Evolutionary conservation across 1,140 invertebrate species (phyloP).

Genomic region (Drosophila seguyi): DNA sequence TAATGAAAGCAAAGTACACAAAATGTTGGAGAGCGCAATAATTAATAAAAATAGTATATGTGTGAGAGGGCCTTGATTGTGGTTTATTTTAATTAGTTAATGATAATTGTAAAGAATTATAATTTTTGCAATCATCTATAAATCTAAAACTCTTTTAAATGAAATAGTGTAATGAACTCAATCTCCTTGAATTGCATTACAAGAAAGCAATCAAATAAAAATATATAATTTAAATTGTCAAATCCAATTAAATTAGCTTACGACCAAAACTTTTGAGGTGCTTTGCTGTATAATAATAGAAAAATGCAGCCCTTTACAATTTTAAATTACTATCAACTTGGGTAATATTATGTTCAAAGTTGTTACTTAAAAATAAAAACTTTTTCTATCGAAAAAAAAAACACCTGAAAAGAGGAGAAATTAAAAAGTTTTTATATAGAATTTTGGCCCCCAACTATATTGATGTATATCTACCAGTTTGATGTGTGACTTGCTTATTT

Average conservation of each 20-base stretch:
- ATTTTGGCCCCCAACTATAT: slow-evolving; percentile 2
- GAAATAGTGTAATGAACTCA: no score
- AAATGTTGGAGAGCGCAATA: not conserved
- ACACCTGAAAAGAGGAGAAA: not conserved
- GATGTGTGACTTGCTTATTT: slow-evolving; percentile 35
- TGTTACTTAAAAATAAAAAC: slow-evolving; percentile 47
- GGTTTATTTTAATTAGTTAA: no score
- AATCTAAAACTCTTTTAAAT: no score
- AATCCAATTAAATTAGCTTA: not conserved
- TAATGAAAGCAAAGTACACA: not conserved
- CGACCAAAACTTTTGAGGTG: slow-evolving; percentile 28
- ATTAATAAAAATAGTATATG: not conserved
- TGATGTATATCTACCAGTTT: slow-evolving; percentile 9
- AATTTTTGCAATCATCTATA: no score
- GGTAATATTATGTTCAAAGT: slow-evolving; percentile 70
- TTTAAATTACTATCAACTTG: slow-evolving; percentile 73
- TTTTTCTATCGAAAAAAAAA: slow-evolving; percentile 52
- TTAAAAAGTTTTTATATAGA: slow-evolving; percentile 64
- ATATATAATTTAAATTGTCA: no score
- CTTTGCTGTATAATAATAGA: slow-evolving; percentile 7
- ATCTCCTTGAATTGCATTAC: no score
- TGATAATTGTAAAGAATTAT: no score
- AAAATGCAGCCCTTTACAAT: slow-evolving; percentile 45
- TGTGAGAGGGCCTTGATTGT: no score
- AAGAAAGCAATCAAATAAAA: no score